phyloP scores from a whole-genome alignment of 30 jellyfish, hydroid and myxozoan species.

The Hydractinia symbiolongicarpus region DNA sequence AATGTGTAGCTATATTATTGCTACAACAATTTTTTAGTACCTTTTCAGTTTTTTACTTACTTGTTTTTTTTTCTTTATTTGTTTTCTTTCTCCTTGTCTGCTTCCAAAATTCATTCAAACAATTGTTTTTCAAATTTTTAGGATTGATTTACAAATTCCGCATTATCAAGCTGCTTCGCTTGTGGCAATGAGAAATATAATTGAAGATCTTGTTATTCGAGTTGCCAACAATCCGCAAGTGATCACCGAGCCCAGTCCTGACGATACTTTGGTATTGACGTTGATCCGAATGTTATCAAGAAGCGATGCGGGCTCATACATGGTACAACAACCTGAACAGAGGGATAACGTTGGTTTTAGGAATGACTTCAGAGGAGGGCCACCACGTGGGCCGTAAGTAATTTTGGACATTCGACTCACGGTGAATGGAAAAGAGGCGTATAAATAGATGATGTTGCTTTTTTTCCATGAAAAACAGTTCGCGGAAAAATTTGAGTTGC shows the following conservation, averaged over 20 bases:
- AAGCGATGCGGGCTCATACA: conserved; percentile 62
- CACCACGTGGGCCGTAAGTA: neutral
- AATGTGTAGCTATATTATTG: too few relatives aligned
- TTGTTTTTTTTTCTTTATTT: neutral
- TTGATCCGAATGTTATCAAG: conserved; percentile 60
- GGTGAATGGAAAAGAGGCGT: too few relatives aligned
- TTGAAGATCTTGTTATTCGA: conserved; percentile 65
- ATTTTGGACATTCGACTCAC: too few relatives aligned
- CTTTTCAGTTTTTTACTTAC: neutral
- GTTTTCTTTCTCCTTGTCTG: neutral
- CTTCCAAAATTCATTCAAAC: neutral
- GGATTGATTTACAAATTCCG: conserved; percentile 82
- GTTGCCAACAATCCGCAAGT: conserved; percentile 71
- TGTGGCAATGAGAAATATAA: conserved; percentile 58
- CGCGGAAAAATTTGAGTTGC: too few relatives aligned
- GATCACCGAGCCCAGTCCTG: conserved; percentile 38
- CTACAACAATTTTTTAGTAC: neutral
- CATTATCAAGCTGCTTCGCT: conserved; percentile 71
- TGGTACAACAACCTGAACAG: conserved; percentile 5
- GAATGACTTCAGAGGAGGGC: conserved; percentile 11
- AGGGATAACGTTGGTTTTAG: neutral
- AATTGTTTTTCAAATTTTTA: neutral
- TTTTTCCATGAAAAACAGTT: too few relatives aligned
- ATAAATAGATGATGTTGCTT: too few relatives aligned
- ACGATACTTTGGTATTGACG: conserved; percentile 32